Evolutionary conservation across 2,888 invertebrate genomes (phyloP), one percentile per base, ranked within the genome.

Genomic region (Caenorhabditis virilis): DNA sequence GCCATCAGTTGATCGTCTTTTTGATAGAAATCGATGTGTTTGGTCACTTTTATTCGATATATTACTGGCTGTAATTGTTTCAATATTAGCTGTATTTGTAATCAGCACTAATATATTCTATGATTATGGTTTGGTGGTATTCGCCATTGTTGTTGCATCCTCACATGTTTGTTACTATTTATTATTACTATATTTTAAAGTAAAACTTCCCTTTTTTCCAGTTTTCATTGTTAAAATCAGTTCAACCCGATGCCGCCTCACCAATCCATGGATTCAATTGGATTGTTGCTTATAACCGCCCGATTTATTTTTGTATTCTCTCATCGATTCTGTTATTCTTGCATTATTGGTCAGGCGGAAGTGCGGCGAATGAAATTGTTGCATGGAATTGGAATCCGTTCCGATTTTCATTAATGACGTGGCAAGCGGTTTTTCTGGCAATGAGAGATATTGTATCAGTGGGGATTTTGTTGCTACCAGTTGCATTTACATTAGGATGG

Each of bases 241-340:
- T 98, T 1, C 98, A 98, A 83, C 98, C 98, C 0, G 98, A 98
- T 85, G 94, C 97, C 0, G 91, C 97, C 0, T 97, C 97, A 2
- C 97, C 98, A 0, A 94, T 95, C 36, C 98, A 98, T 85, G 87
- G 85, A 38, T 83, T 77, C 74, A 83, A 87, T 69, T 83, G 84
- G 69, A 74, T 86, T 13, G 72, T 86, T 53, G 84, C 85, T 64
- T 86, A 86, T 77, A 73, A 67, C 46, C 62, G 72, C 4, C 69
- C 95, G 5, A 90, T 94, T 16, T 97, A 95, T 85, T 97, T 94
- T 83, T 91, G 91, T 78, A 81, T 94, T 38, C 91, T 91, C 79
- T 88, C 90, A 7, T 75, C 83, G 35, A 74, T 86, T 52, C 80
- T 87, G 63, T 79, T 87, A 63, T 77, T 85, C 1, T 75, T 87